Conservation (phyloP, 2,797 vertebrate genomes). For the Cyprinodon diabolis region DNA sequence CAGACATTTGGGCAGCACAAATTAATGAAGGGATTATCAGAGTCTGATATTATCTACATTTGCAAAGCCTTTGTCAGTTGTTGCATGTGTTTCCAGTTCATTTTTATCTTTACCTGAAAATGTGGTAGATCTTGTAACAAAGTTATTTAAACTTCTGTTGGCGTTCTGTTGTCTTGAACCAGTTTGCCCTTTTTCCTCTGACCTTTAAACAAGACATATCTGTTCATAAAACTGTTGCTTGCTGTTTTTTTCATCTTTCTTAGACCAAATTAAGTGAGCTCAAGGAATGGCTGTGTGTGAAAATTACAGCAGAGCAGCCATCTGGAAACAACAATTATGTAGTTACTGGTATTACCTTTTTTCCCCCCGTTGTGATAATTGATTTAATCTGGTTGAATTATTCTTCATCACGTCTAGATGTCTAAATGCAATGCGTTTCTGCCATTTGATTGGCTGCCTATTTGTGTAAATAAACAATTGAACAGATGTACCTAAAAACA, state of each 20-base stretch:
- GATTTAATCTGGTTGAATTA: neutral
- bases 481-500: neutral
- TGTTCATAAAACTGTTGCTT: neutral
- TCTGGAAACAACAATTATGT: neutral
- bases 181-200: too few relatives aligned
- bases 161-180: too few relatives aligned
- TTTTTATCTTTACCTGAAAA: too few relatives aligned
- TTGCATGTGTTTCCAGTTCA: neutral
- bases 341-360: neutral
- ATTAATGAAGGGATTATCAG: neutral
- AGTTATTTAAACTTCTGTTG: too few relatives aligned
- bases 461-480: neutral
- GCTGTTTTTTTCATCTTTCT: neutral
- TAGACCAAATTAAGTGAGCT: neutral
- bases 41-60: neutral
- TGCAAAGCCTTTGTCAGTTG: neutral
- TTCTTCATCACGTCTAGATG: neutral
- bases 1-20: neutral
- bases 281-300: neutral
- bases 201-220: too few relatives aligned
- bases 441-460: neutral
- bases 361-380: neutral
- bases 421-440: neutral
- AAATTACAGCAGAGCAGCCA: neutral
- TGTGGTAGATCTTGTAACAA: too few relatives aligned